Evolutionary conservation across 64 coral and sea anemone species (phyloP).

Genomic region (Montipora sp.): DNA sequence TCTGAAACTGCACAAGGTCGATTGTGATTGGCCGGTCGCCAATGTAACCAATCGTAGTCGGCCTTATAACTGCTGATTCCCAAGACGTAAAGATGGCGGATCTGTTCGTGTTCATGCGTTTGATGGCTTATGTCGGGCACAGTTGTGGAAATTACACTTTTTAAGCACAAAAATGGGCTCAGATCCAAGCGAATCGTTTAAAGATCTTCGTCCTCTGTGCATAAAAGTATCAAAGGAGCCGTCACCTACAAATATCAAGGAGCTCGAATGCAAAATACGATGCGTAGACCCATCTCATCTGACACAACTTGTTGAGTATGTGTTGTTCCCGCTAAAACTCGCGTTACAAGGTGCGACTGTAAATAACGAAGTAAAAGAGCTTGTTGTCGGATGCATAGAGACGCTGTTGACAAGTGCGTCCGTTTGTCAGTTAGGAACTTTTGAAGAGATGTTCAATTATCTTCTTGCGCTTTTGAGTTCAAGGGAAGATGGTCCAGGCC

Average conservation of each 20-base stretch:
- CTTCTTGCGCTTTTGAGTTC: conserved; percentile 56
- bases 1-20: no score
- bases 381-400: conserved; percentile 62
- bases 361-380: conserved; percentile 76
- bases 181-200: conserved; percentile 74
- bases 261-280: conserved; percentile 45
- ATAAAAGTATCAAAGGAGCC: conserved; percentile 74
- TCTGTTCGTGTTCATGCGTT: no score
- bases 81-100: no score
- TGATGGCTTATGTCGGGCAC: no score
- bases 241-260: conserved; percentile 44
- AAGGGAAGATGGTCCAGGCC: conserved; percentile 32
- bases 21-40: no score
- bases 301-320: conserved; percentile 69
- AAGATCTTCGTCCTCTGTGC: conserved; percentile 73
- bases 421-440: conserved; percentile 61
- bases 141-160: no score
- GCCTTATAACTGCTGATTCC: no score
- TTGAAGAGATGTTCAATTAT: conserved; percentile 66
- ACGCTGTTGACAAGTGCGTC: conserved; percentile 25
- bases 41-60: no score
- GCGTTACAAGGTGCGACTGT: conserved; percentile 51
- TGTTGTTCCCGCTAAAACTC: conserved; percentile 84
- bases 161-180: conserved; percentile 26
- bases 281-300: conserved; percentile 13